Percentiles rank a stretch among this genome's conserved stretches.
Evolutionary conservation across 2,888 invertebrate genomes (phyloP).

Genomic region (Limnephilus marmoratus): DNA sequence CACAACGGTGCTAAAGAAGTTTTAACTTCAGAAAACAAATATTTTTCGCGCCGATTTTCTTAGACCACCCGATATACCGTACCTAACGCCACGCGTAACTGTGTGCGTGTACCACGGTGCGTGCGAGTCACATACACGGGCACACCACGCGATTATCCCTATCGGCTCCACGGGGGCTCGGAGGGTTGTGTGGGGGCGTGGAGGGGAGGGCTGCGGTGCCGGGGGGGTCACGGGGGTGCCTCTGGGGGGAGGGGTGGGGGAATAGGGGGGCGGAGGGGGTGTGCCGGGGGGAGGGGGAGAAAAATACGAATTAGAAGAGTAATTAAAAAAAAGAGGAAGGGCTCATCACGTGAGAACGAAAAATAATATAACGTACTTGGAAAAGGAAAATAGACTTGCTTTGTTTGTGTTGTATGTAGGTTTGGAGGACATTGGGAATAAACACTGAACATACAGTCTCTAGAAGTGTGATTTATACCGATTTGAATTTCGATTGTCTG

Average conservation of each 20-base stretch:
- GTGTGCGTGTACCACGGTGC: constrained; percentile 5
- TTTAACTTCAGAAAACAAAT: too few relatives aligned
- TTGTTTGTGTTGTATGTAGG: neutral
- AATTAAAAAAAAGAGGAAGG: constrained; percentile 39
- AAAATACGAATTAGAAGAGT: constrained; percentile 34
- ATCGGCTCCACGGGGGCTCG: constrained; percentile 12
- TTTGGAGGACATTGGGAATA: neutral
- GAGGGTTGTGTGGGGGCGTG: neutral
- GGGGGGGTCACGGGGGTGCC: constrained; percentile 9
- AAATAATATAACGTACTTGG: neutral
- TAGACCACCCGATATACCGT: neutral
- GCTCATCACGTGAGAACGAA: neutral
- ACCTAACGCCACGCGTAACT: neutral
- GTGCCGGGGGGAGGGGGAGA: neutral
- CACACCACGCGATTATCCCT: constrained; percentile 27
- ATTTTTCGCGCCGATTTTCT: neutral
- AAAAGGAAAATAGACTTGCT: neutral
- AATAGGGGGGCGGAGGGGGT: neutral
- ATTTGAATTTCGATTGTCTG: too few relatives aligned
- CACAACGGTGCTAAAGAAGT: too few relatives aligned
- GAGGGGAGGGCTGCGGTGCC: constrained; percentile 18
- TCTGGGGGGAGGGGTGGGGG: neutral
- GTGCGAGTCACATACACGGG: constrained; percentile 10
- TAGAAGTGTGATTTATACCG: too few relatives aligned
- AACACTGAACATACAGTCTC: too few relatives aligned